Base-by-base conservation (phyloP, 1,140 invertebrate genomes). In the Zaprionus inermis region DNA sequence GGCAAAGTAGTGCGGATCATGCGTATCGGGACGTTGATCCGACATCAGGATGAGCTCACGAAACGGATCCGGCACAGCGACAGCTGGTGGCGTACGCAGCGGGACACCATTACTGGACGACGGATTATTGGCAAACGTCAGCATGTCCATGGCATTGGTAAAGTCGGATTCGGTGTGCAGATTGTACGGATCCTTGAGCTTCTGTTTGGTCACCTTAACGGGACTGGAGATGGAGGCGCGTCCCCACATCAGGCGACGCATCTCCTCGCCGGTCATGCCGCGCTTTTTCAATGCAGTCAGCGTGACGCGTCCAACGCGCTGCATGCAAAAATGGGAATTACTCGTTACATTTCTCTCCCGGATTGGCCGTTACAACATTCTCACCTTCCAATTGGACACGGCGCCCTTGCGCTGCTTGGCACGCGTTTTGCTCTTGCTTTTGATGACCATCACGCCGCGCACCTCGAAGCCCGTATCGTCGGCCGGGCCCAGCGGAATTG, bases 341-440 rank as follows among this genome's bases (percentile, higher is more conserved):
- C 4, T 9, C 16, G 5, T 12, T 12, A 12, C 10, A 18, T 11
- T 24, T 51, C 46, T 51, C 46, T 22, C 0, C 20, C 0, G 18
- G 3, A 51, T 51, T 49, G 6, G 5, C 18, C n/a, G 4, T 20
- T 16, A 16, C 9, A 7, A 10, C 36, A 24, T 2, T 38, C 49
- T 75, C 76, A 98, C 98, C 96, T 99, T 99, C 98, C 98, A 99
- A 93, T 99, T 99, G 52, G 95, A 93, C 0, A 99, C 95, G 18
- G 98, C 98, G n/a, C 97, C 97, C 92, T 99, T 99, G 67, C 98
- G 93, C 93, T 99, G 98, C 92, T 97, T 97, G 1, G 99, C 98
- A 79, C 97, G 95, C 0, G 98, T 99, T 93, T 99, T 99, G 76
- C 96, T 97, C 92, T 98, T 98, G 71, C 96, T 97, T 93, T 99